Conservation (phyloP, 2,113 vertebrate genomes). For the Psophia crepitans region DNA sequence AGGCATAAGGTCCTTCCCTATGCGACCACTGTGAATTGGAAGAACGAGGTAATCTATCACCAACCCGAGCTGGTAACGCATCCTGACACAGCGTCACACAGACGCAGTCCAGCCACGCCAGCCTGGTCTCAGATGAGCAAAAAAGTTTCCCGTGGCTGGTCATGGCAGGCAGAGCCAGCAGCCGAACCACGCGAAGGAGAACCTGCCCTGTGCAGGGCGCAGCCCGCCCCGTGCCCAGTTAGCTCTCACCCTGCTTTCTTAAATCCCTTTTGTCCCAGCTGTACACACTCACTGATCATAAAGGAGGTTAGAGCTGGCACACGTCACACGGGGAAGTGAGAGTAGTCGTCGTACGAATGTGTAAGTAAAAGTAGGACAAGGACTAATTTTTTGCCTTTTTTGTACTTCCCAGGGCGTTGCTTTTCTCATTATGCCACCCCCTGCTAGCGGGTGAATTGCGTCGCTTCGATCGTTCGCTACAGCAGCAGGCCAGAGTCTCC, state of each 20-base stretch:
- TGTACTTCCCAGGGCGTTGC: not conserved
- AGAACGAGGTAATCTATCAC: not conserved
- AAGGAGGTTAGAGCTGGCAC: not conserved
- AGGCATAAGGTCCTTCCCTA: not conserved
- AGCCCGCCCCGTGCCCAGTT: not conserved
- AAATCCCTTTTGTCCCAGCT: not conserved
- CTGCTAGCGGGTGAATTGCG: not conserved
- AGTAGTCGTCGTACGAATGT: not conserved
- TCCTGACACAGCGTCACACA: not conserved
- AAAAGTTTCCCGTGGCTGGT: not conserved
- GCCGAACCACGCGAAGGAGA: accelerated
- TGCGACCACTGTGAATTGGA: not conserved
- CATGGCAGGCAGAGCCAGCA: not conserved
- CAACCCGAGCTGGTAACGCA: not conserved
- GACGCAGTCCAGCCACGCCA: not conserved
- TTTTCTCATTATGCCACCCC: not conserved
- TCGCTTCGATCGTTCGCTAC: not conserved
- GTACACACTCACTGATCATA: accelerated
- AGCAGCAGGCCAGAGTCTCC: not conserved
- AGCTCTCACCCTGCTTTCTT: not conserved
- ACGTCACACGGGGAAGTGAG: accelerated
- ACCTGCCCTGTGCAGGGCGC: not conserved
- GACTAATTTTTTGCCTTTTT: not conserved
- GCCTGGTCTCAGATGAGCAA: not conserved
- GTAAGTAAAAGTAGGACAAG: not conserved